These are phyloP conservation scores for Neria commutata DNA, from an alignment of 2,888 invertebrate species.

Conservation along the genomic window DNA sequence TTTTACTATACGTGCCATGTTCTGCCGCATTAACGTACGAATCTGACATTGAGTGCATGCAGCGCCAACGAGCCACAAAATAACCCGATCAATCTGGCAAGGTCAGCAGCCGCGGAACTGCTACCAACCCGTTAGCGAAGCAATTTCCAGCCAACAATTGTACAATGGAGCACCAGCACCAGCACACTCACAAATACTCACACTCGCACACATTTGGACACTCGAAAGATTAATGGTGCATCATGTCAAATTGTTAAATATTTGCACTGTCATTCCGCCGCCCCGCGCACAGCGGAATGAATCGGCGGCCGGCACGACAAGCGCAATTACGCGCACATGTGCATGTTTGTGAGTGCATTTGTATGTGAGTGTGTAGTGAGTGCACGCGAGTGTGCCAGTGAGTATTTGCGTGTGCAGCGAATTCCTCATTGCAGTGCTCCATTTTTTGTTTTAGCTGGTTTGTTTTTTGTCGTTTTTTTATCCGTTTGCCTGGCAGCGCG, in stretches of 20 bases:
- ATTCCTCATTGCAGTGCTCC: too few species aligned
- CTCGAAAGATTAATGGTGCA: constrained; percentile 22
- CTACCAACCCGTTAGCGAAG: background rate
- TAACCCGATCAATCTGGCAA: constrained; percentile 1
- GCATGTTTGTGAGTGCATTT: too few species aligned
- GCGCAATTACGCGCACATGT: background rate
- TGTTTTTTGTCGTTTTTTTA: too few species aligned
- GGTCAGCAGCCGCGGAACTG: background rate
- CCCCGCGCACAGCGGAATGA: constrained; percentile 9
- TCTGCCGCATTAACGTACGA: constrained; percentile 46
- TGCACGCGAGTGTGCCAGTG: too few species aligned
- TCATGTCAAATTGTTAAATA: constrained; percentile 23
- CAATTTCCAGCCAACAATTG: background rate
- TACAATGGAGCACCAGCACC: background rate
- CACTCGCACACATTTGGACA: background rate
- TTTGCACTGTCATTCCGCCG: constrained; percentile 15
- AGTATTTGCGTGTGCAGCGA: too few species aligned
- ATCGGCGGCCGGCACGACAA: background rate
- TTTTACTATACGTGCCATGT: constrained; percentile 46
- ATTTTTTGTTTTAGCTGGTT: too few species aligned
- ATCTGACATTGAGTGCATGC: too few species aligned
- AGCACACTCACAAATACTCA: background rate
- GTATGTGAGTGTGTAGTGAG: too few species aligned
- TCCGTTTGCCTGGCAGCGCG: constrained; percentile 9
- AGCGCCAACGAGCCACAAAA: background rate